These are phyloP conservation scores for Anoplopoma fimbria DNA, from an alignment of 2,113 vertebrate genomes.

Conservation along the genomic window DNA sequence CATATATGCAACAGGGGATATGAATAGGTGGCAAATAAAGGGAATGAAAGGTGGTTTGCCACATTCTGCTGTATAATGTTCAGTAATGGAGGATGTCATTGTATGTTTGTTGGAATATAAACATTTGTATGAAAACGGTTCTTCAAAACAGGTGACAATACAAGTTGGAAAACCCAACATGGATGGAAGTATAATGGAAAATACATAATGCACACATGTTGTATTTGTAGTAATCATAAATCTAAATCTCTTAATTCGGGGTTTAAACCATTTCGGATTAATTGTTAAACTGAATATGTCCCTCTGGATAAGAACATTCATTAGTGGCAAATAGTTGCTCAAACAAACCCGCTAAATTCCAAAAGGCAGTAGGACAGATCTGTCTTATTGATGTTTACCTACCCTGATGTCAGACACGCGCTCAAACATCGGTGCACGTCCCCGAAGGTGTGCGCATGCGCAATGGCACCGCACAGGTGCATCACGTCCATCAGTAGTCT, in stretches of 20 bases:
- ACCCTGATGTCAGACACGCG: neutral
- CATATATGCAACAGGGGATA: neutral
- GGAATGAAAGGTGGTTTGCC: neutral
- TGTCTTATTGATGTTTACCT: neutral
- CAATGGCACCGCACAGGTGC: conserved; percentile 60
- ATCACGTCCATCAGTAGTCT: conserved; percentile 19
- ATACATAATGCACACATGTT: neutral
- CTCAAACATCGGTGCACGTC: conserved; percentile 33
- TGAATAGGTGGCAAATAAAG: neutral
- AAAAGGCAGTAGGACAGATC: neutral
- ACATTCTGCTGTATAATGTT: neutral
- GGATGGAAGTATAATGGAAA: neutral
- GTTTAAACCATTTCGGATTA: neutral
- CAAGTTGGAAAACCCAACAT: neutral
- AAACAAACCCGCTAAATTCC: neutral
- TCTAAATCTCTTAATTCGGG: neutral
- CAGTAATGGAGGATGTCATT: neutral
- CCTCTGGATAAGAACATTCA: too few relatives aligned
- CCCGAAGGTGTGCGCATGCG: conserved; percentile 64
- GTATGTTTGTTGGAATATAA: neutral
- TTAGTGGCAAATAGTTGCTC: neutral
- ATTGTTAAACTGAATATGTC: neutral
- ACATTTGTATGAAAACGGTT: neutral
- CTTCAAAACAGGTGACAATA: neutral
- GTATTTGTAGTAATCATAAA: neutral